Evolutionary conservation across 2,888 invertebrate genomes (phyloP).

Genomic region (Cremastinae sp.): DNA sequence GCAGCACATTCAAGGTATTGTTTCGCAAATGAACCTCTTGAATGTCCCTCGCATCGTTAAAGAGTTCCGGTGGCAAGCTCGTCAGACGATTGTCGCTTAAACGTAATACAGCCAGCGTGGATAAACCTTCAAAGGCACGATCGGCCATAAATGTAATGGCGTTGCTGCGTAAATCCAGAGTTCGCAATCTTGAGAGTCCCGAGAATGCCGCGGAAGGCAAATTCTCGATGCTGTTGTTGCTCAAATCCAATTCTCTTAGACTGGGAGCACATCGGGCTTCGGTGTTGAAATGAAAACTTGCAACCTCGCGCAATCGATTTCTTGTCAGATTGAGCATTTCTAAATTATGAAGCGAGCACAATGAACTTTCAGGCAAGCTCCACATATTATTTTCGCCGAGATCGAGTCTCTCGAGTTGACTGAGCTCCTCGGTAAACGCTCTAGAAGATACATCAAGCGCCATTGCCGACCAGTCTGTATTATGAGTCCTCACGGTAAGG

Average conservation of each 20-base stretch:
- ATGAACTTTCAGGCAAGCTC: slow-evolving; percentile 88
- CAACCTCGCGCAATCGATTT: slow-evolving; percentile 88
- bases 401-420: slow-evolving; percentile 87
- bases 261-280: slow-evolving; percentile 87
- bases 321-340: slow-evolving; percentile 90
- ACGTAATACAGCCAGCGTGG: slow-evolving; percentile 87
- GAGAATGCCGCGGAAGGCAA: slow-evolving; percentile 87
- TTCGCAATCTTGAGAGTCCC: slow-evolving; percentile 86
- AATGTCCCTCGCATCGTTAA: slow-evolving; percentile 88
- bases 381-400: slow-evolving; percentile 91
- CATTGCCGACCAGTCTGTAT: slow-evolving; percentile 92
- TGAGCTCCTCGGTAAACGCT: slow-evolving; percentile 88
- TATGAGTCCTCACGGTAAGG: slow-evolving; percentile 90
- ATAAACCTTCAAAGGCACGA: slow-evolving; percentile 88
- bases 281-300: slow-evolving; percentile 86
- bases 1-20: slow-evolving; percentile 90
- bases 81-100: slow-evolving; percentile 90
- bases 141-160: slow-evolving; percentile 88
- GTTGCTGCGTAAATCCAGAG: slow-evolving; percentile 89
- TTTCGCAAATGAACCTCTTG: slow-evolving; percentile 91
- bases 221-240: slow-evolving; percentile 89
- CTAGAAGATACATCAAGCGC: slow-evolving; percentile 88
- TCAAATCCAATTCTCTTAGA: slow-evolving; percentile 87
- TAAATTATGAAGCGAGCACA: slow-evolving; percentile 88
- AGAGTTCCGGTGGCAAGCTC: slow-evolving; percentile 90